Percentiles rank a stretch among this genome's conserved stretches.
Conservation (phyloP, 1,140 invertebrate species). For the Leptopilina clavipes region DNA sequence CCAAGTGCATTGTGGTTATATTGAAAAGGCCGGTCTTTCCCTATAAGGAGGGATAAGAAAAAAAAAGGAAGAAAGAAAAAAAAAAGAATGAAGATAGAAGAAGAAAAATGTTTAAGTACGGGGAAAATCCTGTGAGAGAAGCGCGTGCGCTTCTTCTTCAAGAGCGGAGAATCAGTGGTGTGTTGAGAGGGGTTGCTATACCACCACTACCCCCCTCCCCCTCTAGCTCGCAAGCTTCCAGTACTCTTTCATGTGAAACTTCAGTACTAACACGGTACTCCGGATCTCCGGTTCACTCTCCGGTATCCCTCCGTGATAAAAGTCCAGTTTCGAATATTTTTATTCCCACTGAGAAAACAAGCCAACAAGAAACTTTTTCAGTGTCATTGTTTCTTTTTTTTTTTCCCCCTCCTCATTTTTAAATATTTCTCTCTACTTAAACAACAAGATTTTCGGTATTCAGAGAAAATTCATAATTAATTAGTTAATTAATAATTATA, state of each 20-base stretch:
- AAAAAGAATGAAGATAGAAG: too few relatives aligned
- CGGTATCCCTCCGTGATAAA: slow-evolving; percentile 41
- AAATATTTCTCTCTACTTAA: too few relatives aligned
- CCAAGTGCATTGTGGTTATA: slow-evolving; percentile 1
- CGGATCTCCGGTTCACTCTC: slow-evolving; percentile 64
- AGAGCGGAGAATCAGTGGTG: slow-evolving; percentile 57
- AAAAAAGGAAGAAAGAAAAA: slow-evolving; percentile 4
- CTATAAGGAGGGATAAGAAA: slow-evolving; percentile 19
- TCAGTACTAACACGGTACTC: slow-evolving; percentile 70
- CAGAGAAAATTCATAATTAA: not conserved
- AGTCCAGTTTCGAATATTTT: slow-evolving; percentile 4
- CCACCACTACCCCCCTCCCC: too few relatives aligned
- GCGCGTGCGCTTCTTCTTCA: slow-evolving; percentile 56
- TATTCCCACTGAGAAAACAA: too few relatives aligned
- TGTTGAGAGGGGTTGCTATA: slow-evolving; percentile 63
- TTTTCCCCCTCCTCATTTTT: too few relatives aligned
- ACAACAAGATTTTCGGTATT: too few relatives aligned
- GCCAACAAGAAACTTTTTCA: too few relatives aligned
- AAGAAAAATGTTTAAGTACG: slow-evolving; percentile 46
- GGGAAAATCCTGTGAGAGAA: slow-evolving; percentile 48
- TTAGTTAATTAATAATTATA: not conserved
- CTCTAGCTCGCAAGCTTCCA: slow-evolving; percentile 46
- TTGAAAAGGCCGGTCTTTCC: not conserved
- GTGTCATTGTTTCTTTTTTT: too few relatives aligned
- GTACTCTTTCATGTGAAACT: slow-evolving; percentile 70